Percentiles rank a stretch among this genome's conserved stretches.
Evolutionary conservation across 2,888 invertebrate genomes (phyloP).

Genomic region (Ommatoiulus sabulosus): DNA sequence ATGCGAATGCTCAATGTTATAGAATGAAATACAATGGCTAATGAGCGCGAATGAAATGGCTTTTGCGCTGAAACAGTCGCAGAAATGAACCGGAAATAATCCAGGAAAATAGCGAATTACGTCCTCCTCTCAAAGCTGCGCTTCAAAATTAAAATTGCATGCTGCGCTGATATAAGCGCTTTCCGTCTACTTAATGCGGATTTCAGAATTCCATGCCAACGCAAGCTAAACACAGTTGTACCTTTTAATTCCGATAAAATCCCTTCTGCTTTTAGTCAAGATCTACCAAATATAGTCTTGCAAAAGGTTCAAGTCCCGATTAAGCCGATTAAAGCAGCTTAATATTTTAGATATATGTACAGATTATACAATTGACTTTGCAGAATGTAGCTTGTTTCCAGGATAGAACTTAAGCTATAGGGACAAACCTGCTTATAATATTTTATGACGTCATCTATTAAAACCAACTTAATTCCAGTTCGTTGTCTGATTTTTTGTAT

Average conservation of each 20-base stretch:
- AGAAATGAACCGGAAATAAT: not conserved
- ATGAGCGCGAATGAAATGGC: not conserved
- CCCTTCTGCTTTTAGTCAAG: not conserved
- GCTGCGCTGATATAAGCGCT: not conserved
- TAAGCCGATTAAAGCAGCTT: not conserved
- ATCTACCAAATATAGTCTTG: not conserved
- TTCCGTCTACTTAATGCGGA: not conserved
- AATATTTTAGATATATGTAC: not conserved
- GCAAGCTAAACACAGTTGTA: not conserved
- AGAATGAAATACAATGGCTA: not conserved
- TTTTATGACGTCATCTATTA: no score
- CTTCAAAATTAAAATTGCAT: constrained; percentile 19
- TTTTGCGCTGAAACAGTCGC: not conserved
- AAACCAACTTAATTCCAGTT: no score
- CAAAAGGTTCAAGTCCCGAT: not conserved
- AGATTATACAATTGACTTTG: not conserved
- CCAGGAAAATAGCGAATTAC: not conserved
- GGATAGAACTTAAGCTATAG: not conserved
- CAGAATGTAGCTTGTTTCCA: no score
- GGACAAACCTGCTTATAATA: not conserved
- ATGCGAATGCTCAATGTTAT: no score
- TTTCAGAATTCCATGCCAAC: not conserved
- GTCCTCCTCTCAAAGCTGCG: not conserved
- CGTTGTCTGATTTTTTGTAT: no score
- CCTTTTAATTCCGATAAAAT: not conserved